Percentiles rank a stretch among this genome's conserved stretches.
Evolutionary conservation across 1,140 invertebrate genomes (phyloP).

Genomic region (Leptoteleia sp.): DNA sequence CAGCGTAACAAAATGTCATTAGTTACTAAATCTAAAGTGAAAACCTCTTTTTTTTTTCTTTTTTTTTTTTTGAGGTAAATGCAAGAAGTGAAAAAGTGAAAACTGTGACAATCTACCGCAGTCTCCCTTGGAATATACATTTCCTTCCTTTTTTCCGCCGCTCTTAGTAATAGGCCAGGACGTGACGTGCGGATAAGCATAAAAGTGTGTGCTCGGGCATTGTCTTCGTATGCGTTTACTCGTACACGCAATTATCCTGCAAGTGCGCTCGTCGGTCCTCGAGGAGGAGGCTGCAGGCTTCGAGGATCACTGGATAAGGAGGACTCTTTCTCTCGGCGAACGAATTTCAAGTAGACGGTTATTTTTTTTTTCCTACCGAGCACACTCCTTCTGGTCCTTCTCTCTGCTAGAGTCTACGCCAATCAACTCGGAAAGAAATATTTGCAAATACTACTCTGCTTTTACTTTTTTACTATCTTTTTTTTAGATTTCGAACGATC

Average conservation of each 20-base stretch:
- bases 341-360: conserved; percentile 59
- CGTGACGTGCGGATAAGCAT: conserved; percentile 46
- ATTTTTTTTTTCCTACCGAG: conserved; percentile 54
- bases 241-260: conserved; percentile 74
- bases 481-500: too few species aligned
- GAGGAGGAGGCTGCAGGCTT: conserved; percentile 50
- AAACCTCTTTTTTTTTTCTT: too few species aligned
- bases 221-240: conserved; percentile 64
- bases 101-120: conserved; percentile 24
- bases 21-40: too few species aligned
- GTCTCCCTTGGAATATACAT: conserved; percentile 19
- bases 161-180: conserved; percentile 72
- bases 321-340: conserved; percentile 60
- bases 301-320: conserved; percentile 59
- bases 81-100: conserved; percentile 11
- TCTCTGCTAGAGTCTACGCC: conserved; percentile 52
- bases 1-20: too few species aligned
- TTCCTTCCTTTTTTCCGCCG: conserved; percentile 26
- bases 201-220: conserved; percentile 26
- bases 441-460: conserved; percentile 31
- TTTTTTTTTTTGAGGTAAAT: too few species aligned
- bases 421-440: conserved; percentile 38
- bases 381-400: conserved; percentile 45
- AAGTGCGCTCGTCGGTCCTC: conserved; percentile 65
- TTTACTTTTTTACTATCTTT: too few species aligned